Conservation (phyloP, 2,797 vertebrate species). For the Phyllotis vaccarum region DNA sequence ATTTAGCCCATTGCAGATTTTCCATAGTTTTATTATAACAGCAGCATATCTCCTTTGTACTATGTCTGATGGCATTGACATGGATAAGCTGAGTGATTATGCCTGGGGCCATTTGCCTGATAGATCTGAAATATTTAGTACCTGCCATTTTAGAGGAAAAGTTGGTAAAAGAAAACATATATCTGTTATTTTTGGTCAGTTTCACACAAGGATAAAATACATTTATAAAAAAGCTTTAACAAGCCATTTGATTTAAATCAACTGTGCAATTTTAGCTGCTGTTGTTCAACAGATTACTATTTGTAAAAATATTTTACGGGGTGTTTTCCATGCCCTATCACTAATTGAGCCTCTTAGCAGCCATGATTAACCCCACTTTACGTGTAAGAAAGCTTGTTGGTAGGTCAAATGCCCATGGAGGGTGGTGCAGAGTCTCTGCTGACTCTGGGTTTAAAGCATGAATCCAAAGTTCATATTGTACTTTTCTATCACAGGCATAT, state of each 20-base stretch:
- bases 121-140: constrained; percentile 36
- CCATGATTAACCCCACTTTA: not conserved
- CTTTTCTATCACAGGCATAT: not conserved
- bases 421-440: not conserved
- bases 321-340: not conserved
- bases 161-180: not conserved
- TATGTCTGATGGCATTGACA: not conserved
- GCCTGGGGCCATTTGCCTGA: not conserved
- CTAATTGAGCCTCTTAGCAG: constrained; percentile 18
- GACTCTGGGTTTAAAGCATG: not conserved
- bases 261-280: not conserved
- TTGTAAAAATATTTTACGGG: not conserved
- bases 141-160: not conserved
- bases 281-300: constrained; percentile 37
- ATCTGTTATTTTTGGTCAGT: not conserved
- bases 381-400: not conserved
- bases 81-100: not conserved
- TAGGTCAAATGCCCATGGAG: not conserved
- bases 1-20: not conserved
- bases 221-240: constrained; percentile 12
- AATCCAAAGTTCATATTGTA: not conserved
- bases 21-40: not conserved
- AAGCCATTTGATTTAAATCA: not conserved
- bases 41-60: not conserved
- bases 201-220: constrained; percentile 23